These are phyloP conservation scores for Adela reaumurella DNA, from an alignment of 2,888 invertebrate species.

Conservation along the genomic window DNA sequence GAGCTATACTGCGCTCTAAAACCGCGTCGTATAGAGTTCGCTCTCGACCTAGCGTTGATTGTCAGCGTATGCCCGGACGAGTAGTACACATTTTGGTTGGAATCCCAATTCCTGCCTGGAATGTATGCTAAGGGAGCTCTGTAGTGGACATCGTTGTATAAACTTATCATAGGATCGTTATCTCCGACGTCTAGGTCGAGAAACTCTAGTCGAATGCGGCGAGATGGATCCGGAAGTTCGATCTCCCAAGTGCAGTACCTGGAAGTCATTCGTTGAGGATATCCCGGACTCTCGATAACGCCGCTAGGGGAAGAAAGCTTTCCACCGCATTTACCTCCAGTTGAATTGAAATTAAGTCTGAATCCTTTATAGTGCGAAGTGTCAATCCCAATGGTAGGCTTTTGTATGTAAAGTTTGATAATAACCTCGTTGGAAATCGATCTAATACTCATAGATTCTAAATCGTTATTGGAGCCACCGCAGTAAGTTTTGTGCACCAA, in stretches of 20 bases:
- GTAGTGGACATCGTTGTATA: conserved; percentile 49
- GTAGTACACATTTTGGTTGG: conserved; percentile 31
- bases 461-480: no score
- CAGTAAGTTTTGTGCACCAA: conserved; percentile 26
- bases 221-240: conserved; percentile 29
- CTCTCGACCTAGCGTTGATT: conserved; percentile 57
- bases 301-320: conserved; percentile 61
- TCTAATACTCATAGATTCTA: conserved; percentile 6
- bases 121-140: no score
- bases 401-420: conserved; percentile 29
- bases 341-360: conserved; percentile 58
- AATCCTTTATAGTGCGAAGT: conserved; percentile 49
- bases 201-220: conserved; percentile 46
- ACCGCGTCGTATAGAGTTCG: conserved; percentile 52
- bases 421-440: conserved; percentile 24
- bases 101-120: no score
- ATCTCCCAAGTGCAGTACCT: conserved; percentile 36
- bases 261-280: conserved; percentile 47
- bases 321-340: conserved; percentile 64
- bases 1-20: conserved; percentile 69
- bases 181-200: conserved; percentile 42
- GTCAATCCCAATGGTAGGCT: conserved; percentile 26
- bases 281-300: conserved; percentile 66
- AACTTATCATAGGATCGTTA: no score
- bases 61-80: conserved; percentile 64